Conservation (phyloP, 2,888 invertebrate species). For the Tiphia femorata region DNA sequence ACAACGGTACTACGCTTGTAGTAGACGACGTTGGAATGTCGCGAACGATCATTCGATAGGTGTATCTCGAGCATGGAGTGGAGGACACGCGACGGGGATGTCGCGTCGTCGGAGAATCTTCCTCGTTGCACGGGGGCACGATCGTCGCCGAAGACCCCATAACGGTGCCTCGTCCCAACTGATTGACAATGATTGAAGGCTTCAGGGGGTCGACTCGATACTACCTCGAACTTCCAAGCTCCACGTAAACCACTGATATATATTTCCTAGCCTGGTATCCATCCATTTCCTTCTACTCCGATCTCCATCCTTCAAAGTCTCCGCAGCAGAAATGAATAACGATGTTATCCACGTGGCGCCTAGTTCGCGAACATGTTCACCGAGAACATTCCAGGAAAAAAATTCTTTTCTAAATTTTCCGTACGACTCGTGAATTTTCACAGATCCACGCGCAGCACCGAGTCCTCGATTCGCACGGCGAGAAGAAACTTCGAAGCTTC, state of each 20-base stretch:
- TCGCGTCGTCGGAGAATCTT: constrained; percentile 11
- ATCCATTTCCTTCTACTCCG: constrained; percentile 24
- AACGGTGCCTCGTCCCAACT: constrained; percentile 56
- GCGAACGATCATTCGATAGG: constrained; percentile 45
- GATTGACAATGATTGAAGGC: constrained; percentile 61
- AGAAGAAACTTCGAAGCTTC: too few species aligned
- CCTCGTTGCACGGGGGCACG: constrained; percentile 10
- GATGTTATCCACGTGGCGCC: too few species aligned
- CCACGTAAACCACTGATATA: constrained; percentile 36
- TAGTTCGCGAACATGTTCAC: too few species aligned
- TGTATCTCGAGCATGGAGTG: constrained; percentile 30
- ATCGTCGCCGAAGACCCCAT: constrained; percentile 38
- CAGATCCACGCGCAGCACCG: too few species aligned
- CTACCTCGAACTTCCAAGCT: constrained; percentile 20
- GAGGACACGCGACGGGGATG: constrained; percentile 24
- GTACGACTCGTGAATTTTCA: too few species aligned
- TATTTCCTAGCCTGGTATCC: constrained; percentile 27
- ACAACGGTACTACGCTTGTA: constrained; percentile 46
- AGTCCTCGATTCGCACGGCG: too few species aligned
- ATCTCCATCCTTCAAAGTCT: constrained; percentile 13
- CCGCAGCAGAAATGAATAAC: too few species aligned
- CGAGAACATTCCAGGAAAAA: too few species aligned
- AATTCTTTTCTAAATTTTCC: too few species aligned
- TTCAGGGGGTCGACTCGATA: constrained; percentile 37
- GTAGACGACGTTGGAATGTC: constrained; percentile 37